Conservation (phyloP, 2,113 vertebrate species). For the Cathartes aura region DNA sequence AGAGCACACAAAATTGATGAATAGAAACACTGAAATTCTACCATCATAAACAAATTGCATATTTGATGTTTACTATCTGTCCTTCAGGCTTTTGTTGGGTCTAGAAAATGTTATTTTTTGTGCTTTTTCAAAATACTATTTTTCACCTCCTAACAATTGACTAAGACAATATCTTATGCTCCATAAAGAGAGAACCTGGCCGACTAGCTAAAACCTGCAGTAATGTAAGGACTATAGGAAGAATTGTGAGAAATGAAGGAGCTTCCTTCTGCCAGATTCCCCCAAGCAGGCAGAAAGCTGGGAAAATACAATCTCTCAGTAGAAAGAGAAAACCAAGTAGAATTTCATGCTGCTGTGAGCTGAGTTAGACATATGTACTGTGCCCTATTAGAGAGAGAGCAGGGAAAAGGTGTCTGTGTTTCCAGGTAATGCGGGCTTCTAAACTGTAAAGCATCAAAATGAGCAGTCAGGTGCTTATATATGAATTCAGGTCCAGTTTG, state of each 20-base stretch:
- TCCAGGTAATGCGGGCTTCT: neutral
- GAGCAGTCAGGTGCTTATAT: neutral
- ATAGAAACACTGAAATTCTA: neutral
- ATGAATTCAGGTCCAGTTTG: neutral
- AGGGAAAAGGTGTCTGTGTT: neutral
- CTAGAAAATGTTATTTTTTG: neutral
- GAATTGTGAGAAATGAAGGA: neutral
- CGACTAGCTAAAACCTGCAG: neutral
- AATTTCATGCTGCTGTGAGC: neutral
- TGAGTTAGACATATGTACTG: neutral
- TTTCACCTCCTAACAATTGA: neutral
- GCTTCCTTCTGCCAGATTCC: neutral
- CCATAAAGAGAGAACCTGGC: neutral
- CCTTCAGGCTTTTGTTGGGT: neutral
- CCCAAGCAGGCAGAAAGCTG: neutral
- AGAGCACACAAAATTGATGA: neutral
- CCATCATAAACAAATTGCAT: neutral
- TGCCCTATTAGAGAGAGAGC: neutral
- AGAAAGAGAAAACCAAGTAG: neutral
- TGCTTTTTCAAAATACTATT: neutral
- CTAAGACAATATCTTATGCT: neutral
- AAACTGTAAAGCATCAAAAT: neutral
- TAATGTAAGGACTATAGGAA: neutral
- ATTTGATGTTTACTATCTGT: neutral
- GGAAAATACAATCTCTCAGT: neutral